phyloP scores from a whole-genome alignment of 2,797 vertebrate species.

The Apogon hyalosoma region DNA sequence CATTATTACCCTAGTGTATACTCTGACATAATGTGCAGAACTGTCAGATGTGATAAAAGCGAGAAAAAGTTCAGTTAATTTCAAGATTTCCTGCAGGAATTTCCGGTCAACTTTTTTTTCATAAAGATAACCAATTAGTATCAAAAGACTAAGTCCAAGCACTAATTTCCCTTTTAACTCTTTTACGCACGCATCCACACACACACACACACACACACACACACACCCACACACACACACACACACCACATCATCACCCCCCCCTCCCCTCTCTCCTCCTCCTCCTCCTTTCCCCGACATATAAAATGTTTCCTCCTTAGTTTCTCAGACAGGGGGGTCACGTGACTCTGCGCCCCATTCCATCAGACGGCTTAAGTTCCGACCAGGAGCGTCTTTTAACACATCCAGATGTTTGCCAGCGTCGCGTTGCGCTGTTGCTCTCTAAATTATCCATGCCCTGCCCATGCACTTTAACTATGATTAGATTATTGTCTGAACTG shows the following conservation, averaged over 20 bases:
- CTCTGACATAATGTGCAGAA: not conserved
- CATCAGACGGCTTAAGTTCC: constrained; percentile 85
- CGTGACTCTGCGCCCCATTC: constrained; percentile 91
- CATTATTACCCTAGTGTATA: not conserved
- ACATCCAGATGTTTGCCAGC: constrained; percentile 76
- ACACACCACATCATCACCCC: not conserved
- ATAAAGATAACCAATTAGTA: constrained; percentile 35
- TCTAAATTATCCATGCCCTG: constrained; percentile 28
- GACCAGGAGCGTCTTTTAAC: constrained; percentile 80
- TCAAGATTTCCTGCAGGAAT: not conserved
- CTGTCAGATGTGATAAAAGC: not conserved
- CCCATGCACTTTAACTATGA: constrained; percentile 54
- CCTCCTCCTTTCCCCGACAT: constrained; percentile 30
- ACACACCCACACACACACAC: constrained; percentile 2
- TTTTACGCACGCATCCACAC: constrained; percentile 1
- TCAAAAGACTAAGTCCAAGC: constrained; percentile 2
- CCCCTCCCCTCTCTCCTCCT: constrained; percentile 25
- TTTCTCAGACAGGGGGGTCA: constrained; percentile 75
- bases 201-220: constrained; percentile 3
- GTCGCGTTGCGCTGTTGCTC: constrained; percentile 68
- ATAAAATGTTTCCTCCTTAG: constrained; percentile 77
- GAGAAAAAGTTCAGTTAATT: constrained; percentile 20
- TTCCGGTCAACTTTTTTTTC: constrained; percentile 37
- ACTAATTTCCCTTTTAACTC: constrained; percentile 28
- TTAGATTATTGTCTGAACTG: constrained; percentile 24